Percentiles rank a stretch among this genome's conserved stretches.
phyloP scores from a whole-genome alignment of 35 echinoderm and acorn worm species.

The Ptychodera flava region DNA sequence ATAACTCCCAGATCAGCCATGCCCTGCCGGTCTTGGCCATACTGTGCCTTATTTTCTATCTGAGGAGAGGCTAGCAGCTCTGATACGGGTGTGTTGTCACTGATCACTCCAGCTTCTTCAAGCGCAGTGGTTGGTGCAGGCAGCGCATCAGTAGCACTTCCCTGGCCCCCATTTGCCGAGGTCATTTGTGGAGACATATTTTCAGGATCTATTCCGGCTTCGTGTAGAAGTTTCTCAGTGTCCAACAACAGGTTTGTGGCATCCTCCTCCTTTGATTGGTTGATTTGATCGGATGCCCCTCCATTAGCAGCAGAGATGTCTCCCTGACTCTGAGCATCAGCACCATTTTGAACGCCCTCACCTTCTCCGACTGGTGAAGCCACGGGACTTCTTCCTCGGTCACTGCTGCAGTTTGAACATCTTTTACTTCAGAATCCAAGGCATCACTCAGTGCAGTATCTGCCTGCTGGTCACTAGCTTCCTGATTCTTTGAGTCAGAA shows the following conservation, averaged over 20 bases:
- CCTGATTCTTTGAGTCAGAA: too few relatives aligned
- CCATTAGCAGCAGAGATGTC: neutral
- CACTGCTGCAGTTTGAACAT: too few relatives aligned
- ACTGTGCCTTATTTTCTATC: neutral
- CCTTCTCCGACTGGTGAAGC: too few relatives aligned
- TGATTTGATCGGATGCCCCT: neutral
- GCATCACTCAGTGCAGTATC: too few relatives aligned
- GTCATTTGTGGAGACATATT: neutral
- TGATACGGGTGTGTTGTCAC: neutral
- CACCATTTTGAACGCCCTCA: too few relatives aligned
- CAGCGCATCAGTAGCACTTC: too few relatives aligned
- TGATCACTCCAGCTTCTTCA: neutral
- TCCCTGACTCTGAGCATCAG: too few relatives aligned
- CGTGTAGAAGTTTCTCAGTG: neutral
- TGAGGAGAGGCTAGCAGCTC: neutral
- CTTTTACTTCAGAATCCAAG: too few relatives aligned
- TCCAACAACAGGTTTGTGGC: neutral
- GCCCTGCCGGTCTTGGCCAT: neutral
- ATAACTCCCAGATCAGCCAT: neutral
- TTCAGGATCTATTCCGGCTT: neutral
- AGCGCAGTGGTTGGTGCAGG: neutral
- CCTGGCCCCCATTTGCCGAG: neutral
- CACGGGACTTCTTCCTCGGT: too few relatives aligned
- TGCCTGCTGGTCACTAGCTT: too few relatives aligned
- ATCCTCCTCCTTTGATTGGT: neutral